These are phyloP conservation scores for Sisyra nigra DNA, from an alignment of 2,888 invertebrate genomes.

Conservation along the genomic window DNA sequence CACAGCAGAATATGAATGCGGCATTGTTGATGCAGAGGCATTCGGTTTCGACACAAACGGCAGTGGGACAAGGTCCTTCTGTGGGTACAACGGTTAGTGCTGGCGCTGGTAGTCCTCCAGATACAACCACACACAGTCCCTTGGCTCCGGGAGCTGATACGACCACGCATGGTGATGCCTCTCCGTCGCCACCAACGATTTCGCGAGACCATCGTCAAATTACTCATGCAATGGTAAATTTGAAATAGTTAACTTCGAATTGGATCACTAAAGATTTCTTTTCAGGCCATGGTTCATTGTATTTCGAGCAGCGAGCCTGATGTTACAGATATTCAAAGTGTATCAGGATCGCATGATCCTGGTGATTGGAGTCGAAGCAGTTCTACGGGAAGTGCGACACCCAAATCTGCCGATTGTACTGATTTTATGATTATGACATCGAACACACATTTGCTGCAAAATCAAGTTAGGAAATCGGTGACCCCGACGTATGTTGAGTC, in stretches of 20 bases:
- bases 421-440: conserved; percentile 20
- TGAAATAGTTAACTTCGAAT: conserved; percentile 1
- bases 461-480: conserved; percentile 16
- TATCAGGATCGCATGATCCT: conserved; percentile 14
- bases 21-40: conserved; percentile 27
- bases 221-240: conserved; percentile 25
- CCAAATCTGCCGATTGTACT: conserved; percentile 19
- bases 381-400: conserved; percentile 12
- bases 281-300: conserved; percentile 70
- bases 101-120: conserved; percentile 52
- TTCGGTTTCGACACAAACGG: conserved; percentile 62
- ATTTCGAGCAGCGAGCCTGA: conserved; percentile 77
- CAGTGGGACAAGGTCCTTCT: conserved; percentile 33
- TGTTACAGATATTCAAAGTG: conserved; percentile 30
- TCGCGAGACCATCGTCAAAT: conserved; percentile 22
- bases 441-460: conserved; percentile 19
- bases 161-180: conserved; percentile 27
- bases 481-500: conserved; percentile 8
- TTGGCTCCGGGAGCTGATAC: conserved; percentile 40
- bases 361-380: conserved; percentile 22
- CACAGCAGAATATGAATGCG: conserved; percentile 16
- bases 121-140: conserved; percentile 75
- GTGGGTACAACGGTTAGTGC: conserved; percentile 25
- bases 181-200: conserved; percentile 27
- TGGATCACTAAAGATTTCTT: conserved; percentile 12